Conservation (phyloP, 23 tunicate genomes). For the Oikopleura albicans region DNA sequence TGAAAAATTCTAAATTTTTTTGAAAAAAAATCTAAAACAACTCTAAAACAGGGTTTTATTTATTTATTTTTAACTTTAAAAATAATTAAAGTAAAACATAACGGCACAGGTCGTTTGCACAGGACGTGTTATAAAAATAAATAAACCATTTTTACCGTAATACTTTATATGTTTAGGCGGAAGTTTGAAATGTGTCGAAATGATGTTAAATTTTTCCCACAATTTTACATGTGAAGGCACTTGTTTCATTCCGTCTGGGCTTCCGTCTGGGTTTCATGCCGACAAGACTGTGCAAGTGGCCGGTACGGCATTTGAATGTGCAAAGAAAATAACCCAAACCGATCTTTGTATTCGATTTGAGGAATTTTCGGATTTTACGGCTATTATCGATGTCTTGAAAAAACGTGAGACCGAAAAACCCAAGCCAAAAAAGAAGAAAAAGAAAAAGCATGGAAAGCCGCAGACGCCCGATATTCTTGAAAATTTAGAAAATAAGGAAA, state of each 20-base stretch:
- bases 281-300: background rate
- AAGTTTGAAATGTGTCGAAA: background rate
- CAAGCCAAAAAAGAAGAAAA: background rate
- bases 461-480: background rate
- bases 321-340: background rate
- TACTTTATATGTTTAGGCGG: background rate
- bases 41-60: too few relatives aligned
- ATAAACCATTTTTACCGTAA: too few relatives aligned
- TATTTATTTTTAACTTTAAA: too few relatives aligned
- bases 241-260: background rate
- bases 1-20: too few relatives aligned
- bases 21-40: too few relatives aligned
- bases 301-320: background rate
- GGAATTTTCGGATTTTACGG: background rate
- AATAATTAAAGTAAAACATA: too few relatives aligned
- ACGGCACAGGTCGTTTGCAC: too few relatives aligned
- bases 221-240: background rate
- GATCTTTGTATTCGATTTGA: background rate
- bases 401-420: background rate
- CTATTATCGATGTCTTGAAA: background rate
- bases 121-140: too few relatives aligned
- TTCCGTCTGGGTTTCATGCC: background rate
- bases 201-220: background rate
- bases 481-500: background rate
- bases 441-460: background rate